Evolutionary conservation across 1,140 invertebrate genomes (phyloP).

Genomic region (Caenorhabditis latens): DNA sequence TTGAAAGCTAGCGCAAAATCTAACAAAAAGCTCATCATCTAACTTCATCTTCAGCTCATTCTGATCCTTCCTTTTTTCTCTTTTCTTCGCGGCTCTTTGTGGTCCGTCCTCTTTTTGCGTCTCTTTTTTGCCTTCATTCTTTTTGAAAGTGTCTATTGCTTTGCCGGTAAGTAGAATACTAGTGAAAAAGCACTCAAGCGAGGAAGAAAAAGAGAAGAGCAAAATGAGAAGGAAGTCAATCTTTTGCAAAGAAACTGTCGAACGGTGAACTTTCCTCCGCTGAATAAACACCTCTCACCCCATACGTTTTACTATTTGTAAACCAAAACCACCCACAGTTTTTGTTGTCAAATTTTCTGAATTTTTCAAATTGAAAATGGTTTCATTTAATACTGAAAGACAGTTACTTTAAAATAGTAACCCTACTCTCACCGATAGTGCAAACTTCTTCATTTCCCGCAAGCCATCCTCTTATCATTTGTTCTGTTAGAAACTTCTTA

Average conservation of each 20-base stretch:
- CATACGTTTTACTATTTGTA: conserved; percentile 53
- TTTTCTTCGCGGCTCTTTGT: background rate
- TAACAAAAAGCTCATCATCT: conserved; percentile 42
- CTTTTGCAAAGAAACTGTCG: background rate
- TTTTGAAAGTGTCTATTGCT: conserved; percentile 41
- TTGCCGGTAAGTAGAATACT: conserved; percentile 12
- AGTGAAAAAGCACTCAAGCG: conserved; percentile 27
- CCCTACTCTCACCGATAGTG: background rate
- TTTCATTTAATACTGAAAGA: background rate
- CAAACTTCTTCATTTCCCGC: background rate
- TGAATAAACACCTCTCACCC: conserved; percentile 54
- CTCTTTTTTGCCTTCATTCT: conserved; percentile 25
- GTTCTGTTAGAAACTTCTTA: background rate
- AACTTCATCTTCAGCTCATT: conserved; percentile 34
- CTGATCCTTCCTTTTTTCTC: background rate
- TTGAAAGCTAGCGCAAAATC: background rate
- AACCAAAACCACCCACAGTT: conserved; percentile 8
- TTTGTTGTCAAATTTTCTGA: conserved; percentile 3
- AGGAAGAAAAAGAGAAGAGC: background rate
- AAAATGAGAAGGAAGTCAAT: conserved; percentile 46
- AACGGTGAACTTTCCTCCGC: conserved; percentile 52
- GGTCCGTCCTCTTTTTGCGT: background rate
- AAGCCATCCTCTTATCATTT: background rate
- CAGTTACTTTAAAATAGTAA: background rate
- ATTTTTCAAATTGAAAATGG: background rate